phyloP scores from a whole-genome alignment of 2,113 vertebrate genomes.

The Archocentrus centrarchus region DNA sequence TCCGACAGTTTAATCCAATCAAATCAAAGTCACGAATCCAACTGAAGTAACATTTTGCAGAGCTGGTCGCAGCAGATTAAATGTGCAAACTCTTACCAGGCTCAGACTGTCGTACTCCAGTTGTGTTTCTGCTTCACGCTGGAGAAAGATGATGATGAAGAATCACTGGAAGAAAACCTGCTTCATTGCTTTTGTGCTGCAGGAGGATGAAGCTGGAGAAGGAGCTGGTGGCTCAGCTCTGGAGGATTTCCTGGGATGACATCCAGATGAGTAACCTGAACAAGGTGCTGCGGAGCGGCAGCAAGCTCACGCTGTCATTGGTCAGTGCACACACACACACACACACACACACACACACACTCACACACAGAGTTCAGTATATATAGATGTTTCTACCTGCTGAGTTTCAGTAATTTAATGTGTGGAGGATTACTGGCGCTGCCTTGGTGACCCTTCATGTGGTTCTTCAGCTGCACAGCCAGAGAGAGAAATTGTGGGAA shows the following conservation, averaged over 20 bases:
- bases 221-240: constrained; percentile 92
- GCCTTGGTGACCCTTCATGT: too few species aligned
- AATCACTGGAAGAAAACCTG: not conserved
- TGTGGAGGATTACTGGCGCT: too few species aligned
- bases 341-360: not conserved
- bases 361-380: too few species aligned
- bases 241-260: constrained; percentile 92
- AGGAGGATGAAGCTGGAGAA: constrained; percentile 95
- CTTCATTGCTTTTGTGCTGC: constrained; percentile 1
- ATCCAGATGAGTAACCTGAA: constrained; percentile 89
- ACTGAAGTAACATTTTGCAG: too few species aligned
- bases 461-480: not conserved
- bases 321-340: constrained; percentile 62
- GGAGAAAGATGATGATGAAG: not conserved
- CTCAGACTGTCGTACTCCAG: not conserved
- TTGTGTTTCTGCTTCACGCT: not conserved
- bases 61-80: too few species aligned
- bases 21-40: too few species aligned
- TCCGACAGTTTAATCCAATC: too few species aligned
- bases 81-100: too few species aligned
- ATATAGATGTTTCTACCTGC: too few species aligned
- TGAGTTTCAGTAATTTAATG: too few species aligned
- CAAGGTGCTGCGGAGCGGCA: constrained; percentile 86
- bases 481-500: not conserved
- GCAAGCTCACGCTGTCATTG: constrained; percentile 90